Evolutionary conservation across 1,140 invertebrate species (phyloP).

Genomic region (Caligus rogercresseyi): DNA sequence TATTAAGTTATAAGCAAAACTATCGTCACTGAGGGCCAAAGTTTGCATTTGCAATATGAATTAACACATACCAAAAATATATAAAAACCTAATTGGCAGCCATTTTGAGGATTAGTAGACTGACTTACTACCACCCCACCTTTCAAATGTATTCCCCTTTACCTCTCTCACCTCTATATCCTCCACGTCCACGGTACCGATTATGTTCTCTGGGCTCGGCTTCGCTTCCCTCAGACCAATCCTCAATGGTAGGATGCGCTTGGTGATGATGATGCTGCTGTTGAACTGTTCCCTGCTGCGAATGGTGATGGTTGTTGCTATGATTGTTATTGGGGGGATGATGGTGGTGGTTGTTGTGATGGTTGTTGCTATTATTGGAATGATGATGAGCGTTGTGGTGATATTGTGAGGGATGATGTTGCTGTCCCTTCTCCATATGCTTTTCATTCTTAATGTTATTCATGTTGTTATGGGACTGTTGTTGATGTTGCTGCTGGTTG

Average conservation of each 20-base stretch:
- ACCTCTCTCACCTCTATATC: background rate
- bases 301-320: background rate
- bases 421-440: too few species aligned
- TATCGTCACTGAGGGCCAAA: too few species aligned
- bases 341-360: background rate
- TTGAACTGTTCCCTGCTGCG: background rate
- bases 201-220: background rate
- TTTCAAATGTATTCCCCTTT: slow-evolving; percentile 5
- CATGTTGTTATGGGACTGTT: background rate
- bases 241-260: background rate
- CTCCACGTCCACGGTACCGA: background rate
- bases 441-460: too few species aligned
- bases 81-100: too few species aligned
- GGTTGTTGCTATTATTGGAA: background rate
- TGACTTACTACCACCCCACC: too few species aligned
- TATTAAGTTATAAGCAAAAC: too few species aligned
- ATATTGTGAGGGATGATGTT: background rate
- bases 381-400: background rate
- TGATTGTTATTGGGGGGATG: background rate
- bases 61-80: too few species aligned
- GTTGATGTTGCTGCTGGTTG: background rate
- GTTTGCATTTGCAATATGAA: too few species aligned
- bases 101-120: too few species aligned
- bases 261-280: background rate
- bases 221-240: slow-evolving; percentile 9